Base-by-base conservation (phyloP, 2,113 vertebrate genomes). In the Oncorhynchus keta region DNA sequence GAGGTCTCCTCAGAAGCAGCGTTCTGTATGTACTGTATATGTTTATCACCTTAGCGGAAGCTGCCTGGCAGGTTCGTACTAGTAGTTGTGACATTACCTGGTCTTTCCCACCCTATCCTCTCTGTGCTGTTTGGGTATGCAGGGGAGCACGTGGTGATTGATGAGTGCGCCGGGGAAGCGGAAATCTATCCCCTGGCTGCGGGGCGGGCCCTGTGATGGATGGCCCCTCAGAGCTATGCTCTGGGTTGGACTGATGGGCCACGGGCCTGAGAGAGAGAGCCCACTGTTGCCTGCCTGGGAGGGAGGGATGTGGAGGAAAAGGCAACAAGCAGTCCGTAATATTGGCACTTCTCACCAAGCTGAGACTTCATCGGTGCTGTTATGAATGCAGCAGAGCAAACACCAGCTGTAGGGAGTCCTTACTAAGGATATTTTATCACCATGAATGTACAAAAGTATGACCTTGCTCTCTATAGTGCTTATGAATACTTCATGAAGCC, bases 131-230 rank as follows among this genome's bases (percentile, higher is more conserved):
- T 94, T 93, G 86, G 81, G 87, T 91, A 92, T 94, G 87, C 92
- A 89, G 86, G 72, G 78, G 80, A 82, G 86, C 85, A 85, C 75
- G 72, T 68, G 67, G 80, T 93, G 92, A 94, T 93, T 92, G 92
- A 94, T 94, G 91, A 92, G 86, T 80, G 74, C 83, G 89, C 80
- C 79, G 76, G 70, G 73, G 82, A 79, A 90, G 89, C 88, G 84
- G 89, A 91, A 92, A 92, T 93, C 92, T 91, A 88, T 91, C 88
- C 90, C 90, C 82, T 75, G 88, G 92, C 90, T 90, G 79, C 80
- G 83, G 85, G 55, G 48, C n/a, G 72, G 90, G 69, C 78, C 30
- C 72, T 68, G 85, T 93, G 93, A 94, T 93, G 92, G 90, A 94
- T 92, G 85, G 89, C 76, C 79, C 86, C 88, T 89, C 66, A 73